A percentile compares a stretch with the other conserved stretches of the same genome.
These are phyloP conservation scores for Zaprionus camerounensis DNA, from an alignment of 1,140 invertebrate genomes.

Conservation along the genomic window DNA sequence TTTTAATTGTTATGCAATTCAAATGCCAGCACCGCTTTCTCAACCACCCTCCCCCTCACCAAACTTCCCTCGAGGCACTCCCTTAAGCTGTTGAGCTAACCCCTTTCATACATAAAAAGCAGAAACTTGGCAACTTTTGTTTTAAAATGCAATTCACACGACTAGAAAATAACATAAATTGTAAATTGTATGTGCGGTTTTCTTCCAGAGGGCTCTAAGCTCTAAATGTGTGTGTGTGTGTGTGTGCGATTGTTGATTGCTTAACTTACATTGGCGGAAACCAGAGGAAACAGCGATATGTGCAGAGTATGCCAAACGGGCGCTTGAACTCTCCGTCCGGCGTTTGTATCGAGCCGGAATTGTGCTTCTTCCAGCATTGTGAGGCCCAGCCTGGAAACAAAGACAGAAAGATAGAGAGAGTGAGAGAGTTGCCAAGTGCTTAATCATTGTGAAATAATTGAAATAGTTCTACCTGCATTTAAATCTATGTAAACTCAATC, in stretches of 20 bases:
- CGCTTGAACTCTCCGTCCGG: slow-evolving; percentile 82
- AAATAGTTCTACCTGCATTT: background rate
- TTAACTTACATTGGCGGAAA: slow-evolving; percentile 83
- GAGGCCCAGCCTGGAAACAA: slow-evolving; percentile 69
- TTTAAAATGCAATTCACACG: slow-evolving; percentile 79
- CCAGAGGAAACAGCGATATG: slow-evolving; percentile 83
- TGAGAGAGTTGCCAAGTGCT: background rate
- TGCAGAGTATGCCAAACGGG: slow-evolving; percentile 82
- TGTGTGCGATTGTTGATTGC: slow-evolving; percentile 45
- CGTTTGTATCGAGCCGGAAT: slow-evolving; percentile 80
- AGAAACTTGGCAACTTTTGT: slow-evolving; percentile 36
- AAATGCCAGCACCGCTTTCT: slow-evolving; percentile 26
- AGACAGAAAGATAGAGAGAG: background rate
- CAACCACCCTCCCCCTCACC: background rate
- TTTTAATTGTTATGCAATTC: slow-evolving; percentile 80
- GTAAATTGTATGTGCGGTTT: slow-evolving; percentile 45
- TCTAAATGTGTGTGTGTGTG: slow-evolving; percentile 3
- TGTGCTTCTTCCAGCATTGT: slow-evolving; percentile 82
- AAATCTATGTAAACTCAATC: background rate
- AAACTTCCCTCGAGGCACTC: background rate
- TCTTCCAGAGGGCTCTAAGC: background rate
- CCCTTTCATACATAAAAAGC: slow-evolving; percentile 19
- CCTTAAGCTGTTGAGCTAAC: slow-evolving; percentile 9
- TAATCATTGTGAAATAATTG: background rate
- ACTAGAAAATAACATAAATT: slow-evolving; percentile 72